Conservation (phyloP, 1,140 invertebrate species). For the Dinoponera quadriceps region DNA sequence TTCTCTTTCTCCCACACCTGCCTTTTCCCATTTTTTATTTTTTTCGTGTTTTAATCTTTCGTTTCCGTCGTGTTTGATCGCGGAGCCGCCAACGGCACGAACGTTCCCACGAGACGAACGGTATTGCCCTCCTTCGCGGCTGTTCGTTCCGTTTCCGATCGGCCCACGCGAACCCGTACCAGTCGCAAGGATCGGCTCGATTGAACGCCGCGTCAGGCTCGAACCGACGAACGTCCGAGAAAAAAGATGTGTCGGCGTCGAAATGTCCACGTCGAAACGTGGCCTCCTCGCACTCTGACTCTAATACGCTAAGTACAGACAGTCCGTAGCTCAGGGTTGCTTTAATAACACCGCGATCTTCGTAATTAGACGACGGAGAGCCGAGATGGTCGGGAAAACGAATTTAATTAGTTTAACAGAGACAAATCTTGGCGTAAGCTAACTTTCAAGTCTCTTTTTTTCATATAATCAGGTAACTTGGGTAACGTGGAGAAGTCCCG, state of each 20-base stretch:
- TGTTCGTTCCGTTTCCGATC: conserved; percentile 39
- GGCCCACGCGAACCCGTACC: conserved; percentile 68
- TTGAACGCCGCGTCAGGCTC: background rate
- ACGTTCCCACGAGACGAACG: conserved; percentile 39
- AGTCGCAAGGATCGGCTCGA: conserved; percentile 54
- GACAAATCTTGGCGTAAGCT: conserved; percentile 4
- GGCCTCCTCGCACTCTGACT: background rate
- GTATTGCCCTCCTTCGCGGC: conserved; percentile 5
- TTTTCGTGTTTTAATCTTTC: conserved; percentile 27
- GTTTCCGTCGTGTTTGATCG: conserved; percentile 23
- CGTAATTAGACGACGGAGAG: background rate
- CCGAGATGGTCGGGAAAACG: background rate
- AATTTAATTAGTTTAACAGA: conserved; percentile 12
- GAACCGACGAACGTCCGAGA: conserved; percentile 25
- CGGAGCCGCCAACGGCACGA: background rate
- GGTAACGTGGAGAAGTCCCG: background rate
- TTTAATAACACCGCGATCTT: background rate
- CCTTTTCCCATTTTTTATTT: conserved; percentile 33
- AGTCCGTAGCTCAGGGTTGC: no score
- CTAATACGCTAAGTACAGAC: background rate
- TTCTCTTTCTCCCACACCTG: conserved; percentile 6
- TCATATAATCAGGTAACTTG: background rate
- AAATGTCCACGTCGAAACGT: conserved; percentile 18
- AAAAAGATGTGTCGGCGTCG: background rate
- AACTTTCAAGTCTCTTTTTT: background rate